Evolutionary conservation across 1,140 invertebrate species (phyloP).

Genomic region (Chymomyza costata): DNA sequence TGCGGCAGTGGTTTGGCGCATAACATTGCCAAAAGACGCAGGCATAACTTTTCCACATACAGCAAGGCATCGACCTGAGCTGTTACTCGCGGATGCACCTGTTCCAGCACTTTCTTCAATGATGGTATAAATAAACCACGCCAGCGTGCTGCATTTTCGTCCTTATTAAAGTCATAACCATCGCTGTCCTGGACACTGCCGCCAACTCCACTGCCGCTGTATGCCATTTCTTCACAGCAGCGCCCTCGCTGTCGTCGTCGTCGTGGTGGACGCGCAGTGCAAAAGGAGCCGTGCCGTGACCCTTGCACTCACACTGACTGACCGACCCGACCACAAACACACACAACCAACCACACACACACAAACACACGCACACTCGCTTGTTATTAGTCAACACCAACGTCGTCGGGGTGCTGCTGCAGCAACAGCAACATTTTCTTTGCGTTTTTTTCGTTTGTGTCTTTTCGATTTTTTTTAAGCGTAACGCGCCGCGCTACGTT

Average conservation of each 20-base stretch:
- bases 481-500: slow-evolving; percentile 8
- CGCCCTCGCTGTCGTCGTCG: neutral
- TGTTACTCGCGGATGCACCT: slow-evolving; percentile 90
- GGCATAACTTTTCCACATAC: slow-evolving; percentile 93
- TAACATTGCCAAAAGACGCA: slow-evolving; percentile 90
- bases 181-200: slow-evolving; percentile 66
- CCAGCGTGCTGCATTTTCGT: slow-evolving; percentile 92
- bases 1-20: slow-evolving; percentile 89
- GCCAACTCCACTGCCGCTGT: slow-evolving; percentile 37
- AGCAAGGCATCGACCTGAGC: slow-evolving; percentile 93
- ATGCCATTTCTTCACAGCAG: slow-evolving; percentile 48
- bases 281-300: neutral
- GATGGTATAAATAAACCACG: slow-evolving; percentile 89
- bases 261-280: neutral
- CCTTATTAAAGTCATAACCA: slow-evolving; percentile 90
- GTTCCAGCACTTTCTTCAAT: slow-evolving; percentile 88
- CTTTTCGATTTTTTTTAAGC: neutral
- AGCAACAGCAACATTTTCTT: slow-evolving; percentile 37
- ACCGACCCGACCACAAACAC: slow-evolving; percentile 4
- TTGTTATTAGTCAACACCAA: slow-evolving; percentile 45
- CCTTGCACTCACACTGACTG: slow-evolving; percentile 16
- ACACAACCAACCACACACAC: slow-evolving; percentile 16
- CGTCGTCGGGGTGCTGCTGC: slow-evolving; percentile 23
- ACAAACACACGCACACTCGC: slow-evolving; percentile 13
- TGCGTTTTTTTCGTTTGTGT: slow-evolving; percentile 17